Base-by-base conservation (phyloP, 2,888 invertebrate genomes). In the Eristalis arbustorum region DNA sequence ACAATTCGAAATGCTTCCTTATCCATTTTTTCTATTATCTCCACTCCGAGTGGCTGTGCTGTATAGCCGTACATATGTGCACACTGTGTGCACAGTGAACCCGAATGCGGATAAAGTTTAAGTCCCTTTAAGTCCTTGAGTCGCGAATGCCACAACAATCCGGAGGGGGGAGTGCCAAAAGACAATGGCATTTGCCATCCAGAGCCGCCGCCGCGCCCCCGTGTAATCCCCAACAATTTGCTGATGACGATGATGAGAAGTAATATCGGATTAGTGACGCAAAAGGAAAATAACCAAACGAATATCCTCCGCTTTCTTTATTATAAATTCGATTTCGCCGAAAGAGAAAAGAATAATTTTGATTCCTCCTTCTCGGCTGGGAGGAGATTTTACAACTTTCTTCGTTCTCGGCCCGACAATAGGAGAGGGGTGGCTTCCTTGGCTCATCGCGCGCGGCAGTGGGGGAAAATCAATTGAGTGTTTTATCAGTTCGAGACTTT, bases 181-280 rank as follows among this genome's bases (percentile, higher is more conserved):
- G 56, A 62, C 80, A 68, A 74, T 74, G 62, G 62, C 57, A 74
- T 80, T 74, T 73, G 73, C 56, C 73, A 79, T 56, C 67, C n/a
- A 25, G n/a, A n/a, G n/a, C n/a, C 25, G 2, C 25, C 2, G 1
- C 25, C 25, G 25, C 25, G 1, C 49, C 18, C 49, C 18, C 42
- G 18, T 14, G 73, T 80, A 80, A 80, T 80, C 80, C 80, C 68
- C 80, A n/a, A 68, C 80, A 80, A 74, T 74, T 80, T 80, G 73
- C 67, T 80, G 81, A 85, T 81, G 85, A 31, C 8, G 31, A 84
- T 84, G 72, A 80, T 80, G 81, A 85, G 69, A 85, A 81, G 81
- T 81, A 85, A 85, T 81, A 85, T 77, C 61, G 77, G 85, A 85
- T 85, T 81, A 85, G 81, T 81, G 69, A 28, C 34, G 64, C 71